Evolutionary conservation across 37 sponge, comb jelly and placozoan species (phyloP), one percentile per base, ranked within the genome.

Genomic region (Cladorhizidae sp.): DNA sequence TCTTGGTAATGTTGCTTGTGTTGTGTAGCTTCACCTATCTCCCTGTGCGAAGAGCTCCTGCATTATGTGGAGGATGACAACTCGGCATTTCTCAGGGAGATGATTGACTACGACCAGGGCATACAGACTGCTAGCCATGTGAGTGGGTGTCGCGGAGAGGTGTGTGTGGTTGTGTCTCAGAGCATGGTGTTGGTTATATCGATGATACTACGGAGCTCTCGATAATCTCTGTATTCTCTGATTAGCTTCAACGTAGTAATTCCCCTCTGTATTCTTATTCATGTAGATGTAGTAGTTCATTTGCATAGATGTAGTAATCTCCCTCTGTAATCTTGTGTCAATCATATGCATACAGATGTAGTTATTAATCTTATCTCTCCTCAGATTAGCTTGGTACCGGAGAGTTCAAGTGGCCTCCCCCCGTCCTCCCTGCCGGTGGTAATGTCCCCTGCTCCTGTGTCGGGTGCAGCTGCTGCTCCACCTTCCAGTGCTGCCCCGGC

Each of bases 101-200:
- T 80, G 40, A 8, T 32, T 8, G 80, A 72, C 11, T 79, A 86
- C 73, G 75, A 80, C 12, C 38, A 77, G 63, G 15, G 15, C 62
- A 70, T 59, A 33, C 17, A 36, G 37, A 1, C 21, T 6, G 49
- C 82, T 39, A 37, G 40, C 12, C 64, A 63, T 58, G 65, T 61
- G 38, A 40, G 64, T 58, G 23, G 2, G 32, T 50, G 52, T 32
- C 61, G 50, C 54, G 21, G 20, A 2, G 11, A 26, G 77, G n/a
- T 54, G 28, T 56, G 61, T 76, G 51, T 76, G 75, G 7, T 3
- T 74, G 32, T 29, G 49, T 49, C n/a, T n/a, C n/a, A n/a, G n/a
- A n/a, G n/a, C n/a, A n/a, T n/a, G n/a, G n/a, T n/a, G n/a, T n/a
- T n/a, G n/a, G n/a, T n/a, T n/a, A n/a, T n/a, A n/a, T n/a, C n/a